Evolutionary conservation across 2,888 invertebrate species (phyloP), one percentile per base, ranked within the genome.

Genomic region (Phlogophora meticulosa): DNA sequence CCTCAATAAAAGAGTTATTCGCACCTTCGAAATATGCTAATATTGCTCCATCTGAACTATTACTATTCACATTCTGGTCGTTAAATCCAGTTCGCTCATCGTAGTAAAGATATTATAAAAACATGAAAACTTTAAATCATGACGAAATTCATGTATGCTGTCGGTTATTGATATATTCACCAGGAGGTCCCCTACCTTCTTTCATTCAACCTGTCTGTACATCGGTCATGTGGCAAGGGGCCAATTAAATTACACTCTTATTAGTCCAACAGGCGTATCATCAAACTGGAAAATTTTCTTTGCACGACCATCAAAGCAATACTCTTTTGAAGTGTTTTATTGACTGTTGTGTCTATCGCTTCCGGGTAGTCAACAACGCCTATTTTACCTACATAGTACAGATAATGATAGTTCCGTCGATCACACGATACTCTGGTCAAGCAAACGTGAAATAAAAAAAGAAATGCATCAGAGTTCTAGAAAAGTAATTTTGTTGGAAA

Each of bases 161-260:
- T 59, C 17, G 17, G 9, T 38, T n/a, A 15, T 15, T 53, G 24
- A 45, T 32, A 38, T 57, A 22, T 73, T 51, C 28, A 46, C 32
- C 7, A 67, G 36, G 28, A 5, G 42, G 13, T 52, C 52, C 42
- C 17, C 34, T 58, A 45, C 43, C 52, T 63, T 49, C 28, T 45
- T 57, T 24, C 38, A 32, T 70, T 49, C 24, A 32, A 58, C 48
- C 32, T 65, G 58, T 59, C 49, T 55, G 43, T 40, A 36, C n/a
- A 42, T 52, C 45, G 28, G 49, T 74, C 63, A 56, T 64, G 58
- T 82, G 82, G 83, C 82, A 73, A 43, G 28, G 52, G 49, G 80
- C 81, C 84, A 87, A 81, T 76, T 72, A 65, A 62, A 67, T 81
- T 77, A 76, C 48, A 69, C 60, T 72, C 62, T 38, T 70, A 72